Base-by-base conservation (phyloP, 2,888 invertebrate genomes). In the Fragum sueziense region DNA sequence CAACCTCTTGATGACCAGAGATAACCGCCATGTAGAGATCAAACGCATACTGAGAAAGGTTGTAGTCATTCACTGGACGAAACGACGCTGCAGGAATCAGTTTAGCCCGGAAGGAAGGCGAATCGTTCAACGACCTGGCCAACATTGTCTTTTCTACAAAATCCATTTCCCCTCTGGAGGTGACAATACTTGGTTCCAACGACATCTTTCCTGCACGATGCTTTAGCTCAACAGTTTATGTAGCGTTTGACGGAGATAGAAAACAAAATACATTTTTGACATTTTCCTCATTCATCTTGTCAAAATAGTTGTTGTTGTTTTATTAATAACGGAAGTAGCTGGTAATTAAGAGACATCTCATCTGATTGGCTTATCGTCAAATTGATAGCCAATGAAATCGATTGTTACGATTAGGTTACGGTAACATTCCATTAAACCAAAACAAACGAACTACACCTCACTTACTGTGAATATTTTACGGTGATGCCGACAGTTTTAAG, bases 401-500 rank as follows among this genome's bases (percentile, higher is more conserved):
- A n/a, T n/a, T 33, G 33, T 61, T 61, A 61, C 33, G 20, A 14
- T 33, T 3, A 0, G 14, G 17, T 61, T 14, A 25, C 34, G 41
- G 37, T 27, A 51, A 29, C 70, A 65, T 54, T 22, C 52, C 17
- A 51, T 22, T 74, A 71, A 80, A 80, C 74, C 72, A 76, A 73
- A 72, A 70, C 57, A 57, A 65, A 65, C 41, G 11, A 37, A 17
- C 25, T 3, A 31, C 33, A 33, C 20, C 20, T 61, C 4, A 33
- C 11, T 29, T 6, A 9, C n/a, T 61, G 7, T 4, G 33, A 31
- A 9, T 6, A 20, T 11, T 22, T 37, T 25, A 41, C 22, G 17
- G 31, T 77, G 47, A 92, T 92, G 92, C 91, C 91, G 17, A 86
- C 87, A 27, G 75, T 88, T 70, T 79, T 92, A 61, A 84, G 91